These are phyloP conservation scores for Tethea ocularis DNA, from an alignment of 2,888 invertebrate genomes.

Conservation along the genomic window DNA sequence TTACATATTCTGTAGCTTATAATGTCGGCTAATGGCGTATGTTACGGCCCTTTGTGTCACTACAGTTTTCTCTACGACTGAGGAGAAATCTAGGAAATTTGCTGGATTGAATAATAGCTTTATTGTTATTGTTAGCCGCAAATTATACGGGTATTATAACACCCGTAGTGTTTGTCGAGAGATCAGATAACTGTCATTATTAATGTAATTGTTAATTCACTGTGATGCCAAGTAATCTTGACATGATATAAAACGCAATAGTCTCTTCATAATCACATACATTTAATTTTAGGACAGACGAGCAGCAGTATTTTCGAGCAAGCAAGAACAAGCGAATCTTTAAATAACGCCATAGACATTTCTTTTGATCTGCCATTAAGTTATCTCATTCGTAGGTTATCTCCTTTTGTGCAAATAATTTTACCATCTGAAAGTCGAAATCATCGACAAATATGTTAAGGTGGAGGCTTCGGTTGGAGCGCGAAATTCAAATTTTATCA, in stretches of 20 bases:
- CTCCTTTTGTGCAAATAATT: too few species aligned
- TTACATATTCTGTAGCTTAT: conserved; percentile 18
- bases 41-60: conserved; percentile 27
- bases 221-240: background rate
- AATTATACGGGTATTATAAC: background rate
- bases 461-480: too few species aligned
- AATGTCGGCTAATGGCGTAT: background rate
- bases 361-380: too few species aligned
- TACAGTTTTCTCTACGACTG: background rate
- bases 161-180: background rate
- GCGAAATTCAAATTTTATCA: too few species aligned
- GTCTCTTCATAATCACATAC: background rate
- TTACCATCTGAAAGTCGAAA: too few species aligned
- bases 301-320: too few species aligned
- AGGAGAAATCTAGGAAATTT: background rate
- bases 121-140: background rate
- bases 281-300: background rate
- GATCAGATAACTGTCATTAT: background rate
- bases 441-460: too few species aligned
- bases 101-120: background rate
- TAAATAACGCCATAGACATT: too few species aligned
- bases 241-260: background rate
- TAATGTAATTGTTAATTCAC: background rate
- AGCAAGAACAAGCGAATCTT: background rate
- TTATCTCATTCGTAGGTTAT: too few species aligned